phyloP scores from a whole-genome alignment of 2,888 invertebrate genomes.

The Liposcelis brunnea region DNA sequence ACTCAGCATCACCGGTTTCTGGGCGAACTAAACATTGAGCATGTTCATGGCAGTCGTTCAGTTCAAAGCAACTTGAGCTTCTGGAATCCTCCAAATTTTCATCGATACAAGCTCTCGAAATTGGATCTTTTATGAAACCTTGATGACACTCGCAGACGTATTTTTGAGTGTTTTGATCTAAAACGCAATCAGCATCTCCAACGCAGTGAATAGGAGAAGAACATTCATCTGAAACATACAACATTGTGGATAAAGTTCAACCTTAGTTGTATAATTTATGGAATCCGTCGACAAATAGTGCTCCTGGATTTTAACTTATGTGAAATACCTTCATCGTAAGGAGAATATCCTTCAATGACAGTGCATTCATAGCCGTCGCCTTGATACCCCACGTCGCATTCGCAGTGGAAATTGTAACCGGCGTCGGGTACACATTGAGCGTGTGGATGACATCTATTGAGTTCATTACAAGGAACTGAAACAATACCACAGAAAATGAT shows the following conservation, averaged over 20 bases:
- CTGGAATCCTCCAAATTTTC: neutral
- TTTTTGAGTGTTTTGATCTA: slow-evolving; percentile 10
- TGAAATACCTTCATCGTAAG: neutral
- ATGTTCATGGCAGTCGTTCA: slow-evolving; percentile 43
- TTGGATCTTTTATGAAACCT: slow-evolving; percentile 4
- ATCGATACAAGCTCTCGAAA: neutral
- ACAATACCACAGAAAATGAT: no score
- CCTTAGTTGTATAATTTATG: no score
- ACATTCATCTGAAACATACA: slow-evolving; percentile 18
- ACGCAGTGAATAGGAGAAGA: slow-evolving; percentile 18
- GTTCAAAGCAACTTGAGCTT: slow-evolving; percentile 45
- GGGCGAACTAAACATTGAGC: slow-evolving; percentile 14
- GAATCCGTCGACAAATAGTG: no score
- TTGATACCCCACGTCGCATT: slow-evolving; percentile 65
- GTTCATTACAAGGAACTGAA: slow-evolving; percentile 49
- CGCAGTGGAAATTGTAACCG: slow-evolving; percentile 42
- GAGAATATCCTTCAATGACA: slow-evolving; percentile 17
- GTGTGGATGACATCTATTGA: slow-evolving; percentile 63
- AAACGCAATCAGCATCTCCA: slow-evolving; percentile 17
- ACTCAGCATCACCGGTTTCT: slow-evolving; percentile 43
- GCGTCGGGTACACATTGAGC: slow-evolving; percentile 55
- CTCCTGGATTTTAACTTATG: no score
- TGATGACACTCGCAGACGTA: slow-evolving; percentile 8
- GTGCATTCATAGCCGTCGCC: slow-evolving; percentile 65
- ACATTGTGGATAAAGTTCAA: no score